Evolutionary conservation across 2,888 invertebrate species (phyloP), one percentile per base, ranked within the genome.

Genomic region (Amphipyra tragopoginis): DNA sequence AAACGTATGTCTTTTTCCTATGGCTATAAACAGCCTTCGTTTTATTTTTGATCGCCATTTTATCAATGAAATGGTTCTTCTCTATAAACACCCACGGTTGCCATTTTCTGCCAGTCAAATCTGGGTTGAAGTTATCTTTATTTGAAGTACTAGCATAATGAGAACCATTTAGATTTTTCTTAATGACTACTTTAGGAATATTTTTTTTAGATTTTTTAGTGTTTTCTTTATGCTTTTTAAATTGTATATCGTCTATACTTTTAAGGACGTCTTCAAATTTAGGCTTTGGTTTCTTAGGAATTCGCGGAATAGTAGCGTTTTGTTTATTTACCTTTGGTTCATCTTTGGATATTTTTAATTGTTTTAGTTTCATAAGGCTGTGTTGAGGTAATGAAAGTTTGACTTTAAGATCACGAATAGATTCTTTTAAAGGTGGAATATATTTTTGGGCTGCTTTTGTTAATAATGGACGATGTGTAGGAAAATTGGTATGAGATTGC

Each of bases 361-460:
- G 88, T 84, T 92, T 93, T 63, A 93, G 83, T 81, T 90, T 93
- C 49, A 92, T 65, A 38, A 95, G 85, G 69, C 91, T 93, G 59
- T 93, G 90, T 76, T 90, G 87, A 51, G 95, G 93, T 79, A 95
- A 86, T 43, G 91, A 84, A 29, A 95, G 85, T 84, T 94, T 90
- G 40, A 94, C 89, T 87, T 93, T 95, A 38, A 95, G 85, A 77
- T 94, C 91, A 47, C 83, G 82, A 53, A 90, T 85, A 21, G 88
- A 82, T 77, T 92, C 91, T 83, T 88, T 91, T 67, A 93, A 72
- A 5, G 95, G 95, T 53, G 95, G 95, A 81, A 95, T 95, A 79
- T 95, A 95, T 86, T 95, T 95, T 85, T 94, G 93, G 55, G 95
- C 95, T 53, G 90, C 95, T 85, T 95, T 95, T 39, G 95, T 95